Conservation (phyloP, 2,888 invertebrate genomes). For the Mesorhabditis spiculigera region DNA sequence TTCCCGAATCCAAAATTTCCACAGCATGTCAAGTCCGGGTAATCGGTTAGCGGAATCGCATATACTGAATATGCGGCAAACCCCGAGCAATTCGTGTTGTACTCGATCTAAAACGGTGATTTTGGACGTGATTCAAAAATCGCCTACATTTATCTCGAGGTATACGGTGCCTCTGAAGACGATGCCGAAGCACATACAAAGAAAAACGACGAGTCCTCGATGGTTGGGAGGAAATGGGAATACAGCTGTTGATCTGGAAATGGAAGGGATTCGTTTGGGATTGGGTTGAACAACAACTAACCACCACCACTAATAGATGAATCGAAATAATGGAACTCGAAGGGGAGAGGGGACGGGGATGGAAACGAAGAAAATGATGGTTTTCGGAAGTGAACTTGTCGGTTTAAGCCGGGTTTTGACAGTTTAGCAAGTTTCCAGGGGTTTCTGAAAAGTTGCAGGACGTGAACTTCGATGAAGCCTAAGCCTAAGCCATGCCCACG, state of each 20-base stretch:
- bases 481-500: no score
- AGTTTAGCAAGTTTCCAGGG: no score
- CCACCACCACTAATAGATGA: neutral
- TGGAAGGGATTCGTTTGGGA: no score
- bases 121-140: neutral
- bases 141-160: slow-evolving; percentile 44
- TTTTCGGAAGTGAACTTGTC: no score
- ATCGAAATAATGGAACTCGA: neutral
- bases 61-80: slow-evolving; percentile 42
- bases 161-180: slow-evolving; percentile 48
- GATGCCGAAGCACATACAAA: slow-evolving; percentile 39
- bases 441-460: no score
- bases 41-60: slow-evolving; percentile 29
- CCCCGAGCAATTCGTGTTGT: slow-evolving; percentile 33
- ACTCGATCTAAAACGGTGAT: slow-evolving; percentile 35
- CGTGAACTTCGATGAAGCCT: no score
- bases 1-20: slow-evolving; percentile 50
- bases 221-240: slow-evolving; percentile 42
- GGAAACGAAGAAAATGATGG: neutral
- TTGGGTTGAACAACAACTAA: no score
- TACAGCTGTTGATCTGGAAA: slow-evolving; percentile 23
- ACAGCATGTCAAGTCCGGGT: slow-evolving; percentile 38
- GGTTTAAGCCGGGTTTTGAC: no score
- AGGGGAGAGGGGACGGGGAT: neutral
- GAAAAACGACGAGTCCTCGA: slow-evolving; percentile 33